phyloP scores from a whole-genome alignment of 2,888 invertebrate genomes.

The Polyommatus iphigenia region DNA sequence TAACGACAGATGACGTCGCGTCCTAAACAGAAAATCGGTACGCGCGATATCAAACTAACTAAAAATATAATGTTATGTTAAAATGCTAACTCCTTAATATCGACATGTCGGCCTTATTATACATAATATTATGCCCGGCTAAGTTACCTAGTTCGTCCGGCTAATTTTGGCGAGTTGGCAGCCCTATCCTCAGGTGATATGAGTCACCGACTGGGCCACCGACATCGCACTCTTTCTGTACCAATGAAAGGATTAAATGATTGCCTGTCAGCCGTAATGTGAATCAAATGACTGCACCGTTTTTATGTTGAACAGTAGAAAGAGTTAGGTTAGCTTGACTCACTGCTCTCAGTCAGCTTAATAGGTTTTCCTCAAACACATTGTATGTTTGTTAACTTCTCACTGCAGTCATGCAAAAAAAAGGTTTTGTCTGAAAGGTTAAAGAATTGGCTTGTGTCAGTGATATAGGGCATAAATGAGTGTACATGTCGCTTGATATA shows the following conservation, averaged over 20 bases:
- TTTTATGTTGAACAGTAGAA: conserved; percentile 41
- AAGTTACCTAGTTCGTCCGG: too few species aligned
- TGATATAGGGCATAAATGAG: too few species aligned
- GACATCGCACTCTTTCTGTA: conserved; percentile 49
- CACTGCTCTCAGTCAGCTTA: neutral
- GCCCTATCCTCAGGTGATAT: conserved; percentile 38
- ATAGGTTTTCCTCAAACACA: neutral
- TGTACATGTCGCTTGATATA: too few species aligned
- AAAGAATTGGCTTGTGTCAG: neutral
- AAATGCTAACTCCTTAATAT: too few species aligned
- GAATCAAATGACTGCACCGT: conserved; percentile 65
- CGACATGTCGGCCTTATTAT: too few species aligned
- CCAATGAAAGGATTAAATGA: conserved; percentile 65
- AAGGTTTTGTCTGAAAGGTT: neutral
- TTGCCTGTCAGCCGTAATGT: conserved; percentile 61
- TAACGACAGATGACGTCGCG: too few species aligned
- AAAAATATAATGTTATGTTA: too few species aligned
- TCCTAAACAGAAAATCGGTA: too few species aligned
- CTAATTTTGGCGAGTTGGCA: neutral
- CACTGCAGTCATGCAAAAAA: neutral
- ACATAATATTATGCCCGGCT: too few species aligned
- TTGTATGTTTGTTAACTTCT: neutral
- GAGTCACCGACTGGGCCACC: conserved; percentile 55
- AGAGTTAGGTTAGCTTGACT: conserved; percentile 14
- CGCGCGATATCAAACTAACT: too few species aligned